phyloP scores from a whole-genome alignment of 2,113 vertebrate species.

The Poicephalus gulielmi region DNA sequence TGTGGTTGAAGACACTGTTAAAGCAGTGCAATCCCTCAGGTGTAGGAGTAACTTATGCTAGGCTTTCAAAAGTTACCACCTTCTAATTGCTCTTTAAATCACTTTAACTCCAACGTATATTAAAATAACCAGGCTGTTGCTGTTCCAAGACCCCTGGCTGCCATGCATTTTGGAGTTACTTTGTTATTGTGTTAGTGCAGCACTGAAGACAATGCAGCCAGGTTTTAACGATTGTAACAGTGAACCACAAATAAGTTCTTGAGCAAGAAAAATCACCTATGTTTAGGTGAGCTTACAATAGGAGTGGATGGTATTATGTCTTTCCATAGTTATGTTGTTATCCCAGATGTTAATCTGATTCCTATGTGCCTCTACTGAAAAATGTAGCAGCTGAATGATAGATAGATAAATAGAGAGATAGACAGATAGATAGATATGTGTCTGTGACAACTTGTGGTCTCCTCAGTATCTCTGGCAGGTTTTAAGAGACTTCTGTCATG shows the following conservation, averaged over 20 bases:
- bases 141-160: background rate
- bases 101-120: background rate
- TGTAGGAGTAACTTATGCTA: background rate
- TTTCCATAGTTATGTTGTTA: background rate
- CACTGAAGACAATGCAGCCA: background rate
- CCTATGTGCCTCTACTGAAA: background rate
- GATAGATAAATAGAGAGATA: background rate
- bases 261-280: background rate
- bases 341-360: background rate
- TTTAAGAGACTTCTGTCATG: background rate
- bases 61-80: background rate
- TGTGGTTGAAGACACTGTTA: background rate
- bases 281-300: background rate
- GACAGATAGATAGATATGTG: background rate
- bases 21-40: background rate
- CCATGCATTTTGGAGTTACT: background rate
- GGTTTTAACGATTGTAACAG: background rate
- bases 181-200: background rate
- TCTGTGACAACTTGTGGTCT: background rate
- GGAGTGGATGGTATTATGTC: background rate
- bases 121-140: background rate
- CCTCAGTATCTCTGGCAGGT: background rate
- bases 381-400: background rate
- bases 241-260: background rate
- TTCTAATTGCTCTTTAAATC: background rate